Evolutionary conservation across 2,113 vertebrate species (phyloP).

Genomic region (Coptodon bakossiorum): DNA sequence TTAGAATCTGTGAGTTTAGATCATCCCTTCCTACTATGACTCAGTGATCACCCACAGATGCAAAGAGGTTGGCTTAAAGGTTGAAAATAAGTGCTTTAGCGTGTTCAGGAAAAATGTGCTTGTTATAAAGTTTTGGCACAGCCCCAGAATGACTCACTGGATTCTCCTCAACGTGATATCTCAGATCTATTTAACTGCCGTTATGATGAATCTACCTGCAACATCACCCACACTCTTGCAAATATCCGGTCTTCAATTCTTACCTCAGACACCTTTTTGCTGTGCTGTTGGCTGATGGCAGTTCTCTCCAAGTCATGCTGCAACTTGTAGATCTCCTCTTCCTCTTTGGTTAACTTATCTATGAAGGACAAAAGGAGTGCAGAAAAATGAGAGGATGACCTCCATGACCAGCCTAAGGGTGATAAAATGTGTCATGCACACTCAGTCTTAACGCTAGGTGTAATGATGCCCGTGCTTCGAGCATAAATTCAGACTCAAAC

Average conservation of each 20-base stretch:
- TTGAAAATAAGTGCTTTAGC: constrained; percentile 30
- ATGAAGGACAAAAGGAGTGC: not conserved
- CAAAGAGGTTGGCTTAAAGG: constrained; percentile 8
- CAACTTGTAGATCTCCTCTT: constrained; percentile 96
- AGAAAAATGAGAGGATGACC: not conserved
- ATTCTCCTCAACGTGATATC: not conserved
- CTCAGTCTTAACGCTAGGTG: not conserved
- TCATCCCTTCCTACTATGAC: constrained; percentile 41
- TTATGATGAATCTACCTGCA: constrained; percentile 1
- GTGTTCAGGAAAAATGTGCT: not conserved
- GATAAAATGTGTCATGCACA: not conserved
- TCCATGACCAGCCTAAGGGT: not conserved
- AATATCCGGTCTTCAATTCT: constrained; percentile 28
- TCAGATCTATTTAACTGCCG: not conserved
- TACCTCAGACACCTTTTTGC: constrained; percentile 83
- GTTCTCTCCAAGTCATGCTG: constrained; percentile 88
- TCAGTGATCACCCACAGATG: constrained; percentile 41
- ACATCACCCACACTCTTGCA: not conserved
- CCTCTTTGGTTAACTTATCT: constrained; percentile 90
- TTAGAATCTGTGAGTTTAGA: constrained; percentile 35
- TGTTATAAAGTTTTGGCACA: not conserved
- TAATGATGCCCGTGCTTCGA: not conserved
- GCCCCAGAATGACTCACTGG: constrained; percentile 22
- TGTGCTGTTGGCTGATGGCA: constrained; percentile 83
- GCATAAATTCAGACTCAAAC: not conserved